Conservation (phyloP, 2,888 invertebrate species). For the Crepidodera aurea region DNA sequence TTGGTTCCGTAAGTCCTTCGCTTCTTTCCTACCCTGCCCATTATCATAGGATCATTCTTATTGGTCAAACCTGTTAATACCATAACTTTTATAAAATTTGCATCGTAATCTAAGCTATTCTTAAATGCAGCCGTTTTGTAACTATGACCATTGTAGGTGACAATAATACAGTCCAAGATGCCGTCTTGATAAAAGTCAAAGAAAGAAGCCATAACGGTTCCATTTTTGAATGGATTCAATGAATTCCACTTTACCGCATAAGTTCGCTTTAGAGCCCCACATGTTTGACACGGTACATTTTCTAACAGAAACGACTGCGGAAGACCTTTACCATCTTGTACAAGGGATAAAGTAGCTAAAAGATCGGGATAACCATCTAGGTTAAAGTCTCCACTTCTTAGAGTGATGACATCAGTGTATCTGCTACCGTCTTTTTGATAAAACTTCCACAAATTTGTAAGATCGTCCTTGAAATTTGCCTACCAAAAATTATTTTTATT, state of each 20-base stretch:
- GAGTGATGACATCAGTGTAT: slow-evolving; percentile 79
- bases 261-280: slow-evolving; percentile 74
- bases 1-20: slow-evolving; percentile 88
- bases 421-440: slow-evolving; percentile 50
- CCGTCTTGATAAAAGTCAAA: slow-evolving; percentile 96
- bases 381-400: slow-evolving; percentile 91
- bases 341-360: slow-evolving; percentile 71
- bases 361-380: slow-evolving; percentile 97
- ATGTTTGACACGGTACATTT: slow-evolving; percentile 77
- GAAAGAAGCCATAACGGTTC: slow-evolving; percentile 86
- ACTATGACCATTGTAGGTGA: slow-evolving; percentile 57
- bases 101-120: slow-evolving; percentile 91
- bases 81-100: slow-evolving; percentile 95
- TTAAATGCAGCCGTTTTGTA: slow-evolving; percentile 80
- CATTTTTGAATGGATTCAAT: slow-evolving; percentile 73
- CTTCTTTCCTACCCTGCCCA: slow-evolving; percentile 78
- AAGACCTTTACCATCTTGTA: slow-evolving; percentile 45
- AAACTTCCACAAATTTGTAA: slow-evolving; percentile 75
- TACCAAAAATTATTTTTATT: background rate
- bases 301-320: slow-evolving; percentile 78
- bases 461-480: slow-evolving; percentile 72
- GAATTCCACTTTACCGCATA: slow-evolving; percentile 82
- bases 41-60: slow-evolving; percentile 72
- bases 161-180: slow-evolving; percentile 86
- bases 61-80: slow-evolving; percentile 86